Evolutionary conservation across 1,140 invertebrate genomes (phyloP), one percentile per base, ranked within the genome.

Genomic region (Halesus radiatus): DNA sequence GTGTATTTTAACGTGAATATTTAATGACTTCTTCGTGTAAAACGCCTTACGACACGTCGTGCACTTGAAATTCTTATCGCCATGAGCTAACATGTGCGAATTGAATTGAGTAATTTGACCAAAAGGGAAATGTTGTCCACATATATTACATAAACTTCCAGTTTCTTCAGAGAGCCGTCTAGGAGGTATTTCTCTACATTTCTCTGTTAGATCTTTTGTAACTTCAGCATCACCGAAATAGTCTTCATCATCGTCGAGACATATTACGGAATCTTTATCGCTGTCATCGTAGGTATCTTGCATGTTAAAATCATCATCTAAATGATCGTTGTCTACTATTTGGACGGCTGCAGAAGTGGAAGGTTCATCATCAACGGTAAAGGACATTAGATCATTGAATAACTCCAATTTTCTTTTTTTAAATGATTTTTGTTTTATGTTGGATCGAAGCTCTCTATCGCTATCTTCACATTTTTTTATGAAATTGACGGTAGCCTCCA

Each of bases 391-490:
- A 4, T 66, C 62, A 10, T n/a, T n/a, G 16, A 13, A 66, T 2
- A 15, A 66, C 18, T 32, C 32, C 62, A 29, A 6, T 60, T 15
- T 23, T n/a, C 32, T 66, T 66, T 32, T 22, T 45, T 32, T 66
- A 3, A 29, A 15, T 4, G 26, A 32, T 7, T 23, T 22, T 10
- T 45, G 0, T 10, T 13, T 45, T 45, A 45, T 45, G 13, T 60
- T 60, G 10, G 37, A 62, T 15, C 66, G 50, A 1, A 45, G 37
- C 7, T 45, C 37, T 60, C 26, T 56, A 16, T 79, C 77, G 32
- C 53, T 79, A 26, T 79, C 66, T 15, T 72, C 52, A 18, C 77
- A 79, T 22, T 79, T 26, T 1, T 45, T 45, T 16, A 58, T 72
- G 26, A 79, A 79, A 7, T n/a, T 15, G 18, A 72, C 50, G 20